These are phyloP conservation scores for Epirrhoe tristata DNA, from an alignment of 2,888 invertebrate genomes.

Conservation along the genomic window DNA sequence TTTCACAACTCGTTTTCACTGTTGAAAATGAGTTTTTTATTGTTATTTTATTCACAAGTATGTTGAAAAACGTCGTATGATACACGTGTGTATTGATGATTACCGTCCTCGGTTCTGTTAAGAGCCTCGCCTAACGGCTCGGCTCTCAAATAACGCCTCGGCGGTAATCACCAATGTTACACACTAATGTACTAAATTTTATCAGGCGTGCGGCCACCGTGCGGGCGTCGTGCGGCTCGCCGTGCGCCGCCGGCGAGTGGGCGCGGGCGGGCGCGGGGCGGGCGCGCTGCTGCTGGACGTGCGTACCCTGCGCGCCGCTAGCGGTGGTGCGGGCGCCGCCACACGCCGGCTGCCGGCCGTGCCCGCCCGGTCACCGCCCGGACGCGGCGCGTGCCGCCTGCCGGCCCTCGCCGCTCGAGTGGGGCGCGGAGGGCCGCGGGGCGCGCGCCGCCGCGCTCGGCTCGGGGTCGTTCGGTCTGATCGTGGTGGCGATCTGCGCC, in stretches of 20 bases:
- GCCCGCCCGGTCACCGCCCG: constrained; percentile 88
- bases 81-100: too few species aligned
- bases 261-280: constrained; percentile 75
- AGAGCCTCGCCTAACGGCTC: too few species aligned
- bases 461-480: constrained; percentile 87
- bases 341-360: constrained; percentile 68
- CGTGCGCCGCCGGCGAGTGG: constrained; percentile 73
- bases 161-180: too few species aligned
- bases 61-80: too few species aligned
- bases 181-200: too few species aligned
- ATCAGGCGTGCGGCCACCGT: constrained; percentile 69
- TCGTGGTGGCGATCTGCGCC: constrained; percentile 85
- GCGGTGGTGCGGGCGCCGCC: constrained; percentile 80
- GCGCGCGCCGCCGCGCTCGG: constrained; percentile 63
- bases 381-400: constrained; percentile 73
- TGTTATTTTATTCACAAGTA: too few species aligned
- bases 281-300: constrained; percentile 91
- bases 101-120: too few species aligned
- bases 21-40: too few species aligned
- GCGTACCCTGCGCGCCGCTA: constrained; percentile 87
- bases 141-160: too few species aligned
- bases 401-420: constrained; percentile 85
- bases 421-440: constrained; percentile 74
- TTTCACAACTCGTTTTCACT: too few species aligned
- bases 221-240: constrained; percentile 57